Conservation (phyloP, 2,888 invertebrate genomes). For the Carabus problematicus region DNA sequence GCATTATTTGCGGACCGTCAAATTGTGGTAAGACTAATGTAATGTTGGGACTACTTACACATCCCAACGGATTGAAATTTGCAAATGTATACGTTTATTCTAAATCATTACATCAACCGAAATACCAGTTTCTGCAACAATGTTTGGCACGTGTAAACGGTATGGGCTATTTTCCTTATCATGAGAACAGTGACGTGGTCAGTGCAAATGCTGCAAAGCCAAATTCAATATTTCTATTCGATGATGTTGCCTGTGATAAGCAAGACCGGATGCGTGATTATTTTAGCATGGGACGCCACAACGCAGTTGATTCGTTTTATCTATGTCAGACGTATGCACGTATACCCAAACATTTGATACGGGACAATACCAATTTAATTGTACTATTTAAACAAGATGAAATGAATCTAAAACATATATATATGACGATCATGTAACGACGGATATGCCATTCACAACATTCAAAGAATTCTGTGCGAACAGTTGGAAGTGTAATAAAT, state of each 20-base stretch:
- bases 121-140: too few relatives aligned
- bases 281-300: too few relatives aligned
- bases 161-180: slow-evolving; percentile 42
- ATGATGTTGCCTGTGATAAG: too few relatives aligned
- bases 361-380: too few relatives aligned
- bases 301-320: slow-evolving; percentile 11
- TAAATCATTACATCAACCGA: slow-evolving; percentile 46
- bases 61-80: slow-evolving; percentile 39
- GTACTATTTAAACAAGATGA: too few relatives aligned
- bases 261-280: too few relatives aligned
- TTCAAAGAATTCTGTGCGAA: slow-evolving; percentile 35
- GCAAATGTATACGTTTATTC: slow-evolving; percentile 38
- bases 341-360: slow-evolving; percentile 10
- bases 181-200: not conserved
- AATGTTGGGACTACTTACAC: slow-evolving; percentile 31
- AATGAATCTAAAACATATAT: slow-evolving; percentile 50
- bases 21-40: slow-evolving; percentile 43
- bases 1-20: slow-evolving; percentile 33
- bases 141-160: too few relatives aligned
- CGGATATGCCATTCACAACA: slow-evolving; percentile 35
- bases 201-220: not conserved
- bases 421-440: slow-evolving; percentile 36
- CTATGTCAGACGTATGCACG: not conserved
- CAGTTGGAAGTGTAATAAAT: too few relatives aligned
- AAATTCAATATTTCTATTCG: not conserved